Evolutionary conservation across 2,888 invertebrate species (phyloP).

Genomic region (Ditula angustiorana): DNA sequence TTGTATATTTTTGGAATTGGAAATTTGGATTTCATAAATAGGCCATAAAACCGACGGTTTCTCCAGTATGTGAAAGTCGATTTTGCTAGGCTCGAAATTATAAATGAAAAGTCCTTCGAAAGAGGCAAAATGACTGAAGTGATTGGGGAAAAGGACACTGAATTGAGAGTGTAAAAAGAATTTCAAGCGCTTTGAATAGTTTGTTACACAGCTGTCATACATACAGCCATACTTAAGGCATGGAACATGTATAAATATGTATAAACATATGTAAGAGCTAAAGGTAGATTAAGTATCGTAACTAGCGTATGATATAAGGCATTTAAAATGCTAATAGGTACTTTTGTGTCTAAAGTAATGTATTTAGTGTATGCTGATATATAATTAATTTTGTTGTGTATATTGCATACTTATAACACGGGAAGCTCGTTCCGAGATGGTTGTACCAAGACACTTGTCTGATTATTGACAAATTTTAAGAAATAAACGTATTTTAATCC

Average conservation of each 20-base stretch:
- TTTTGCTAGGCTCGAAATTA: constrained; percentile 1
- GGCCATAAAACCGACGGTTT: not conserved
- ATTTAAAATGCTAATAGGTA: constrained; percentile 57
- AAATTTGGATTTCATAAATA: too few species aligned
- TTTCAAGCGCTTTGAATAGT: constrained; percentile 22
- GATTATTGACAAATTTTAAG: constrained; percentile 80
- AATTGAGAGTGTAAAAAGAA: constrained; percentile 1
- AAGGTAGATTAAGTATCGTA: constrained; percentile 38
- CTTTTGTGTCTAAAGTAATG: constrained; percentile 59
- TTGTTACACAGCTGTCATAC: constrained; percentile 23
- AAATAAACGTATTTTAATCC: constrained; percentile 83
- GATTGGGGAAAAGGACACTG: constrained; percentile 21
- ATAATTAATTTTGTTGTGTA: constrained; percentile 61
- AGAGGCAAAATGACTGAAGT: constrained; percentile 33
- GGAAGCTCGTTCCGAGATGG: constrained; percentile 54
- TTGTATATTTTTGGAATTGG: too few species aligned
- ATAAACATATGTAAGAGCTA: constrained; percentile 39
- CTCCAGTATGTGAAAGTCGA: not conserved
- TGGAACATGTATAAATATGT: constrained; percentile 38
- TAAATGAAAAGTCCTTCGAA: constrained; percentile 27
- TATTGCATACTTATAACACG: constrained; percentile 57
- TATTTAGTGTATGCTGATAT: constrained; percentile 53
- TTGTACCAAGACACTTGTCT: constrained; percentile 63
- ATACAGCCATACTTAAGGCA: constrained; percentile 30
- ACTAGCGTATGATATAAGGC: constrained; percentile 46